These are phyloP conservation scores for Vandiemenella viatica DNA, from an alignment of 2,888 invertebrate genomes.

Conservation along the genomic window DNA sequence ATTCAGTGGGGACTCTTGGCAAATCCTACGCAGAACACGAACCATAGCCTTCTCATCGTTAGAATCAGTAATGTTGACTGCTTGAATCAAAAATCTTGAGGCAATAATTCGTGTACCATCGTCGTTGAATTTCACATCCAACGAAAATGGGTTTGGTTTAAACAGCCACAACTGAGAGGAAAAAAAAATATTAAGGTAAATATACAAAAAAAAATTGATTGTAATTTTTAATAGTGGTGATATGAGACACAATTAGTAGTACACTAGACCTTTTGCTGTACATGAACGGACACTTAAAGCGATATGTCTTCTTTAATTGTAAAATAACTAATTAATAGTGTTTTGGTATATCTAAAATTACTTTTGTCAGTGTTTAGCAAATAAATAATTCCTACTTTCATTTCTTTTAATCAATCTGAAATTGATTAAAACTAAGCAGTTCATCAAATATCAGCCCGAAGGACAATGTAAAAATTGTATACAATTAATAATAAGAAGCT, in stretches of 20 bases:
- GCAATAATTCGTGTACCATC: constrained; percentile 58
- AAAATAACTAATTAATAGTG: too few species aligned
- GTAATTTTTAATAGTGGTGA: not conserved
- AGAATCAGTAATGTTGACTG: constrained; percentile 75
- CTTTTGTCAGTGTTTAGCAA: too few species aligned
- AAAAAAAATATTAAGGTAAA: constrained; percentile 8
- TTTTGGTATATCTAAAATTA: too few species aligned
- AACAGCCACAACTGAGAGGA: constrained; percentile 54
- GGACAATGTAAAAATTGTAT: too few species aligned
- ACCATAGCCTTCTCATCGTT: constrained; percentile 89
- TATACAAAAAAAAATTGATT: constrained; percentile 2
- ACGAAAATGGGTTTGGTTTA: constrained; percentile 59
- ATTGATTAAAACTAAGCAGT: too few species aligned
- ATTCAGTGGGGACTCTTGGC: constrained; percentile 60
- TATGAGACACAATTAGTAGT: not conserved
- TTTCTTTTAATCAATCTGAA: too few species aligned
- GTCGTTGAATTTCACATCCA: constrained; percentile 72
- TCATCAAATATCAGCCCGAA: too few species aligned
- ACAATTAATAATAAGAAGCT: too few species aligned
- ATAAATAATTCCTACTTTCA: too few species aligned
- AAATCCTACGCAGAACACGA: constrained; percentile 57
- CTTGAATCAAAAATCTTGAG: constrained; percentile 75
- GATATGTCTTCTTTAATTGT: too few species aligned
- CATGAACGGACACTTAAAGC: too few species aligned
- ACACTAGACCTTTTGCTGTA: not conserved